A percentile compares a stretch with the other conserved stretches of the same genome.
phyloP scores from a whole-genome alignment of 2,113 vertebrate species.

The Gobius niger region DNA sequence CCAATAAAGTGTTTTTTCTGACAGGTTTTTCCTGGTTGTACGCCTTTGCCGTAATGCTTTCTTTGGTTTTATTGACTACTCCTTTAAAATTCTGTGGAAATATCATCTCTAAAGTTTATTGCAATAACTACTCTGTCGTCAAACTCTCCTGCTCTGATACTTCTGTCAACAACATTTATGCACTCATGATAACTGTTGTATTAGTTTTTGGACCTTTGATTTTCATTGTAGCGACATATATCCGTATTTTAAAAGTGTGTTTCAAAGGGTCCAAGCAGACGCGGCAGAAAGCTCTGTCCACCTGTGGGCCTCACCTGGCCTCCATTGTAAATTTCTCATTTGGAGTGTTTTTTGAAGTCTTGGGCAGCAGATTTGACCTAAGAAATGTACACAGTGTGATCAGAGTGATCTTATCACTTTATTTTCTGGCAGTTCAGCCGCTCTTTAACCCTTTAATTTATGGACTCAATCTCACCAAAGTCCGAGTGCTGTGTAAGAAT shows the following conservation, averaged over 20 bases:
- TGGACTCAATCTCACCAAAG: too few species aligned
- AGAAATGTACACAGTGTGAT: too few species aligned
- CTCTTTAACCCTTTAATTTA: too few species aligned
- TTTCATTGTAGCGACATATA: slow-evolving; percentile 29
- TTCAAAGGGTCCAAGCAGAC: not conserved
- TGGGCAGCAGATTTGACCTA: too few species aligned
- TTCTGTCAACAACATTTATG: slow-evolving; percentile 26
- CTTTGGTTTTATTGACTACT: slow-evolving; percentile 41
- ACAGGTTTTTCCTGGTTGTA: slow-evolving; percentile 39
- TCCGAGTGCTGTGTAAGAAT: too few species aligned
- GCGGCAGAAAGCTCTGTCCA: not conserved
- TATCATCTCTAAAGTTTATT: slow-evolving; percentile 56
- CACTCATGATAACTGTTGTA: not conserved
- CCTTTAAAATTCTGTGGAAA: slow-evolving; percentile 43
- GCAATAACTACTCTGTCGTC: slow-evolving; percentile 60
- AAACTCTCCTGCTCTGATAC: slow-evolving; percentile 53
- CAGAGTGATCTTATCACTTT: too few species aligned
- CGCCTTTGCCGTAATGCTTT: not conserved
- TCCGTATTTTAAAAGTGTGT: not conserved
- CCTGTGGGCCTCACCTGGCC: not conserved
- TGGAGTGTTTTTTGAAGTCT: not conserved
- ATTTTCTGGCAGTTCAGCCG: too few species aligned
- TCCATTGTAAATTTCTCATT: not conserved
- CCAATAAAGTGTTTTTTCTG: not conserved
- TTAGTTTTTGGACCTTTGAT: slow-evolving; percentile 16